These are phyloP conservation scores for Hyla sarda DNA, from an alignment of 2,113 vertebrate species.

Conservation along the genomic window DNA sequence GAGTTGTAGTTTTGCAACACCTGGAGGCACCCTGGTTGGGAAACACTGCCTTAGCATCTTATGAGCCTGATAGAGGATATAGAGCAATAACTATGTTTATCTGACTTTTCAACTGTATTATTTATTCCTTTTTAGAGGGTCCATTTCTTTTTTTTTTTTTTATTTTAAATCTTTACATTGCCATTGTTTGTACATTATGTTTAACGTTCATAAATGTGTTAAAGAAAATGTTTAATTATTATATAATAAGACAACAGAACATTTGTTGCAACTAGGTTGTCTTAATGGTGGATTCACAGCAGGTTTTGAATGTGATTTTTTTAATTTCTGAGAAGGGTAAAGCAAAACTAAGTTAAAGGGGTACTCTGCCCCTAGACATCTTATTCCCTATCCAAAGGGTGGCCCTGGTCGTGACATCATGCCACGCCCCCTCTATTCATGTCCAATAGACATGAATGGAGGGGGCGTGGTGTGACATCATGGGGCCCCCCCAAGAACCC, in stretches of 20 bases:
- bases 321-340: too few species aligned
- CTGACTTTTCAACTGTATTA: not conserved
- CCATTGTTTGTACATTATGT: not conserved
- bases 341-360: not conserved
- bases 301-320: not conserved
- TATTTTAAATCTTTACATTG: not conserved
- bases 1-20: too few species aligned
- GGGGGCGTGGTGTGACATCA: too few species aligned
- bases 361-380: too few species aligned
- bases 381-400: too few species aligned
- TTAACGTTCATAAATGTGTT: not conserved
- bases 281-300: not conserved
- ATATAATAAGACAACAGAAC: not conserved
- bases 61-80: not conserved
- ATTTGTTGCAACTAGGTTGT: not conserved
- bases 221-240: not conserved
- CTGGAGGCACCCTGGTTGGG: too few species aligned
- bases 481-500: too few species aligned
- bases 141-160: not conserved
- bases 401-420: too few species aligned
- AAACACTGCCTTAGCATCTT: not conserved
- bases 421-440: too few species aligned
- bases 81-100: not conserved
- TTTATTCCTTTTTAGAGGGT: not conserved
- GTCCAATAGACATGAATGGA: too few species aligned